Evolutionary conservation across 2,797 vertebrate species (phyloP).

Genomic region (Sebastes matsubarae): DNA sequence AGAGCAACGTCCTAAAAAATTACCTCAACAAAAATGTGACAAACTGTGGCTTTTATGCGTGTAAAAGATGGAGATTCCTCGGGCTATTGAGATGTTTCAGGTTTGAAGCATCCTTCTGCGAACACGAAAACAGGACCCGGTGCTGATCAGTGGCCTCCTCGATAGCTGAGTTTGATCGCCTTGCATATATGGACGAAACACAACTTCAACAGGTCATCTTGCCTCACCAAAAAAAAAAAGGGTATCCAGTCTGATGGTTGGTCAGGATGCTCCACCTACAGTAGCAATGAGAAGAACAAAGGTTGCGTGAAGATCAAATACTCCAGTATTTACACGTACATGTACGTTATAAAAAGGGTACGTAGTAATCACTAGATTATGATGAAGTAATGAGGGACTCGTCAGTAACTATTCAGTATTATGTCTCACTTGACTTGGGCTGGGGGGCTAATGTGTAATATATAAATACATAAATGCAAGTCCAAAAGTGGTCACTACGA

Average conservation of each 20-base stretch:
- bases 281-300: background rate
- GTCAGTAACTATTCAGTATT: no score
- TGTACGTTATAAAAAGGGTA: no score
- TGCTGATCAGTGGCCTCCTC: background rate
- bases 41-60: background rate
- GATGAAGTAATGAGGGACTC: no score
- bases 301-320: background rate
- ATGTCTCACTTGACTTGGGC: no score
- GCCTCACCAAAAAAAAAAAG: background rate
- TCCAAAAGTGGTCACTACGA: no score
- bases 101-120: background rate
- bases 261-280: conserved; percentile 38
- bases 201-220: background rate
- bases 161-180: background rate
- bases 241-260: background rate
- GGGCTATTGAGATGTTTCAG: background rate
- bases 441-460: no score
- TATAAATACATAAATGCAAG: no score
- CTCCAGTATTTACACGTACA: background rate
- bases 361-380: no score
- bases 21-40: background rate
- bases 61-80: background rate
- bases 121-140: background rate
- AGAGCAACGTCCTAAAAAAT: background rate
- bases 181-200: background rate